Evolutionary conservation across 2,888 invertebrate species (phyloP), one percentile per base, ranked within the genome.

Genomic region (Cybosia mesomella): DNA sequence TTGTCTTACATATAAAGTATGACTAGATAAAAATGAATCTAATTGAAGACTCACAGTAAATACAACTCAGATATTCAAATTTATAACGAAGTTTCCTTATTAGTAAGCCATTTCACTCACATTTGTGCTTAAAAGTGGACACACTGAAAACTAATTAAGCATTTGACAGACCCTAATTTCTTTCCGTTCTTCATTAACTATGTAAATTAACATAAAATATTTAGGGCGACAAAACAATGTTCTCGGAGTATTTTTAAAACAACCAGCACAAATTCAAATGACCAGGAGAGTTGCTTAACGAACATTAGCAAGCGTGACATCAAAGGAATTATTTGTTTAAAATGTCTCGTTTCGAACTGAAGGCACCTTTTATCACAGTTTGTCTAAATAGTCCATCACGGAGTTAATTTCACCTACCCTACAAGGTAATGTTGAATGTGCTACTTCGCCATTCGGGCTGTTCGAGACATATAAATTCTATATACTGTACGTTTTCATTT

Each of bases 381-480:
- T 72, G 68, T 74, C 64, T 71, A 75, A 80, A 80, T 65, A 77
- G 58, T 66, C 71, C 65, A 73, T 79, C 75, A 69, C 18, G 64
- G 68, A 74, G 75, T 74, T 71, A 77, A 80, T 80, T 80, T 73
- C 24, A 63, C 63, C 32, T 61, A 60, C 53, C 55, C 13, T 32
- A 49, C 32, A 58, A 49, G 39, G 36, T 74, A 76, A 74, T 69
- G 71, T 64, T 13, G 13, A 64, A 64, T 57, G 61, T 66, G 64
- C 59, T 58, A 57, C 55, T 66, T 39, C 57, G 21, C 15, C 43
- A 49, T 70, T 64, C 54, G 59, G 28, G 36, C 43, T 36, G 22
- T 53, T 55, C 15, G 36, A 53, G 21, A 54, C n/a, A 32, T 63
- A 65, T 39, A 28, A 57, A 55, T 22, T 66, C 10, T 55, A 54